Base-by-base conservation (phyloP, 2,888 invertebrate species). In the Hypsopygia costalis region DNA sequence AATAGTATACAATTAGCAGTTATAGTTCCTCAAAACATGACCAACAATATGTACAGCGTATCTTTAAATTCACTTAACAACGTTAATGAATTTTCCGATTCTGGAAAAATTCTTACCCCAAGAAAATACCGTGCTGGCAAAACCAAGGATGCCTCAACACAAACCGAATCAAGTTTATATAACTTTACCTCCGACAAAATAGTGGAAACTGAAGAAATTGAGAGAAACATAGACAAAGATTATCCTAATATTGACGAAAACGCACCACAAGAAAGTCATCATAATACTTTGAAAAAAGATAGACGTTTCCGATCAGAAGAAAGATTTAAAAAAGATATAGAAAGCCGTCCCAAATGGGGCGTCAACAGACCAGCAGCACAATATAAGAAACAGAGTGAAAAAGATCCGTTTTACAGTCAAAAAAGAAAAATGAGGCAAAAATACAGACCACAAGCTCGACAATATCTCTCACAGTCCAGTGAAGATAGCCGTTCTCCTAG, bases 301-400 rank as follows among this genome's bases (percentile, higher is more conserved):
- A 77, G 89, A 44, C 74, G 90, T 11, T 81, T 89, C 39, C 77
- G 90, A 40, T 89, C 90, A 5, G 90, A 90, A 49, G 90, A 91
- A 58, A 74, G 90, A 42, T 86, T 71, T 42, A 89, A 90, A 69
- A 90, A 91, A 75, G 83, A 87, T 59, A 81, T 92, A 58, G 91
- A 91, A 65, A 91, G 91, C 70, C 88, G 94, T 42, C 92, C 93
- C 7, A 92, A 95, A 78, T 93, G 95, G 95, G 92, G 93, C 30
- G 94, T 92, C 1, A 94, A 94, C 58, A 89, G 93, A 50, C 95
- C 96, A 3, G 93, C 93, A 12, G 94, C 94, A 6, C 93, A 95
- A 58, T 97, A 96, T 66, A 91, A 96, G 44, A 96, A 96, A 65
- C 96, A 97, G 78, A 96, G 96, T 63, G 97, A 97, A 71, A 94